Conservation (phyloP, 2,797 vertebrate genomes). For the Acanthiza pusilla region DNA sequence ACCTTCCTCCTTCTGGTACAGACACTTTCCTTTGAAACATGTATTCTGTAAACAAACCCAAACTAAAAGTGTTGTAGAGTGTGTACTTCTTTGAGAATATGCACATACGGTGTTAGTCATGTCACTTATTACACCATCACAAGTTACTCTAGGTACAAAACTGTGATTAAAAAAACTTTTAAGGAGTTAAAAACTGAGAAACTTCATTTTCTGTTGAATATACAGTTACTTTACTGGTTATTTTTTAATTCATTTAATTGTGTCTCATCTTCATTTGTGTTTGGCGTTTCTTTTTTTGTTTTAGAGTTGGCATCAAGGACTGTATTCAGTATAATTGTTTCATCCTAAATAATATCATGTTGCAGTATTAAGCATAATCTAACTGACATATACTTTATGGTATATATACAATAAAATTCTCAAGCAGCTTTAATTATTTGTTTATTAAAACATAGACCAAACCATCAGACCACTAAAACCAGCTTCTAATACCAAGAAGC, state of each 20-base stretch:
- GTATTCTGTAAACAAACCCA: neutral
- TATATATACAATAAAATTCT: neutral
- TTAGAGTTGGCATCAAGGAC: neutral
- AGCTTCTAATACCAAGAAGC: neutral
- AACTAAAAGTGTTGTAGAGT: neutral
- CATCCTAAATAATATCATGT: neutral
- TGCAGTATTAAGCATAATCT: neutral
- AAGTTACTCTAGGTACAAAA: neutral
- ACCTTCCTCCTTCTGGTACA: neutral
- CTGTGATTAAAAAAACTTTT: neutral
- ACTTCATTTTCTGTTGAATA: neutral
- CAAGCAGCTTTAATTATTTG: neutral
- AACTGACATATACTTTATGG: neutral
- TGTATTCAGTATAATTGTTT: neutral
- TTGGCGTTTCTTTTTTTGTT: neutral
- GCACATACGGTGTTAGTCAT: neutral
- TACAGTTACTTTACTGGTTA: neutral
- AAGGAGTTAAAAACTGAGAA: neutral
- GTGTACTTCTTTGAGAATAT: rapidly evolving
- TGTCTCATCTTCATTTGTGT: neutral
- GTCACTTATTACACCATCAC: neutral
- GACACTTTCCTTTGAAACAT: neutral
- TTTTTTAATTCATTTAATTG: neutral
- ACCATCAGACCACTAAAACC: neutral
- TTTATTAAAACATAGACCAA: neutral